Base-by-base conservation (phyloP, 2,113 vertebrate species). In the Sisor rabdophorus region DNA sequence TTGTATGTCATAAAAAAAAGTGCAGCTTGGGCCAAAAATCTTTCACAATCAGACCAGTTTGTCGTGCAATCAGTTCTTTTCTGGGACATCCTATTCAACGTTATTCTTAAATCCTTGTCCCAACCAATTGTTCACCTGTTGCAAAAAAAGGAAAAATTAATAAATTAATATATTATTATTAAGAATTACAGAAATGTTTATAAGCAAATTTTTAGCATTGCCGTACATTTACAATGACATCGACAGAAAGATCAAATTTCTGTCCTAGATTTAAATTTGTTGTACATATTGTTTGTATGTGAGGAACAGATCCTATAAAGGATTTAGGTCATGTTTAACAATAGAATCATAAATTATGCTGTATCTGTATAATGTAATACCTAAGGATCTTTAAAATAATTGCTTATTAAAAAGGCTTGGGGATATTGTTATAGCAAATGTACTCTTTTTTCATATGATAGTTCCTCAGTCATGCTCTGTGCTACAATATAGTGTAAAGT, bases 41-140 rank as follows among this genome's bases (percentile, higher is more conserved):
- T 77, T 71, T 72, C 69, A 82, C 87, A 90, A 91, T 91, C 90
- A 91, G 85, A 85, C 75, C 84, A 78, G 81, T 79, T 84, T 77
- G 85, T 85, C 84, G 81, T 70, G 87, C 89, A 92, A 91, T 92
- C 90, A 91, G 89, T 60, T 80, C 83, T 89, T 89, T 77, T 86
- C 81, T 86, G 81, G 87, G 86, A 88, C 82, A 88, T 89, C 88
- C 84, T 79, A 82, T 77, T 81, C 73, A 72, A 53, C 53, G 56
- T 80, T 56, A 74, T 70, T 85, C 80, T 68, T 81, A 89, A 91
- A 92, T 90, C 87, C 87, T 81, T 58, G 77, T 68, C 72, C 60
- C 16, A 71, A 80, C 73, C 84, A 63, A 84, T 74, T 80, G 79
- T 65, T 59, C 47, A 50, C 53, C 59, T 75, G 71, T 75, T 52